Evolutionary conservation across 2,797 vertebrate genomes (phyloP).

Genomic region (Garrulus glandarius): DNA sequence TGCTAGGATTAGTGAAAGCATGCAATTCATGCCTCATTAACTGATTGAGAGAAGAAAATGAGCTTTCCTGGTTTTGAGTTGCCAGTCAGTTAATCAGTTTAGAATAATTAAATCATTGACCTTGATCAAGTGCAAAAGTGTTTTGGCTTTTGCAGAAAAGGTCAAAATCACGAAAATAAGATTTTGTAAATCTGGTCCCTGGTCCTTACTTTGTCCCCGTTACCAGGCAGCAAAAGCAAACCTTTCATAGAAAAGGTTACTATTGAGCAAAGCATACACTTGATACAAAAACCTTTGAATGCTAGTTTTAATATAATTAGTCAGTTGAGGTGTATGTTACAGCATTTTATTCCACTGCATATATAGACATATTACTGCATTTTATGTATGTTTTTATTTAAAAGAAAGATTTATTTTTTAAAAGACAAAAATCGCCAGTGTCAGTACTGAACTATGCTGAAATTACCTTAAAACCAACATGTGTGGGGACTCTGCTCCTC

Average conservation of each 20-base stretch:
- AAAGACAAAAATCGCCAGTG: not conserved
- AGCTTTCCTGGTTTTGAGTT: slow-evolving; percentile 6
- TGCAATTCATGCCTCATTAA: not conserved
- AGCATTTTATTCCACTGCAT: not conserved
- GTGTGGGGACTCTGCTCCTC: not conserved
- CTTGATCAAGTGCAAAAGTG: not conserved
- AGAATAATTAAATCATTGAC: not conserved
- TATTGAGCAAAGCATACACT: not conserved
- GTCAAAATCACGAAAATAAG: not conserved
- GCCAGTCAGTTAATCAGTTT: not conserved
- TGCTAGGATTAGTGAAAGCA: not conserved
- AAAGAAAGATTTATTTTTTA: not conserved
- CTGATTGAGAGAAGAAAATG: not conserved
- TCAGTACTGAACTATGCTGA: not conserved
- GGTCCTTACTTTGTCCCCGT: not conserved
- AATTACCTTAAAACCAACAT: not conserved
- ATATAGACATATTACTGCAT: not conserved
- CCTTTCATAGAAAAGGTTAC: not conserved
- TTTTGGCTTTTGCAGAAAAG: not conserved
- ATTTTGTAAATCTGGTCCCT: not conserved
- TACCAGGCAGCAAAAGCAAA: not conserved
- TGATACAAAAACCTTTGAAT: not conserved
- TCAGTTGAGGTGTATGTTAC: not conserved
- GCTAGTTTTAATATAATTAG: not conserved
- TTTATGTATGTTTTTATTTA: not conserved